Evolutionary conservation across 2,113 vertebrate species (phyloP), one percentile per base, ranked within the genome.

Genomic region (Saccopteryx bilineata): DNA sequence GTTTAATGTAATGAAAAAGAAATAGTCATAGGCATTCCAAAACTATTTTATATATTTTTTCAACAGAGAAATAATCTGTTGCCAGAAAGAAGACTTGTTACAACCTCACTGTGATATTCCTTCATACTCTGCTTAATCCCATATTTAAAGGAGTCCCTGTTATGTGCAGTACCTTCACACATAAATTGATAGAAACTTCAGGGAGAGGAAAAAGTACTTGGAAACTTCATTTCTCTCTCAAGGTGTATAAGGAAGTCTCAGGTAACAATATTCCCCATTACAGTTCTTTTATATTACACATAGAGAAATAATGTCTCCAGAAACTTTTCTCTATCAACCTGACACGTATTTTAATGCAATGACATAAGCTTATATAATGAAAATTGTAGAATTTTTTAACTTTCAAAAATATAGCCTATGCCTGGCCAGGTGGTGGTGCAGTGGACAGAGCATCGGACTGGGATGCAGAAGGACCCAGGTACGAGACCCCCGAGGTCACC

Each of bases 311-410:
- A 24, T n/a, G 31, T 65, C 48, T 75, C 75, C 24, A 68, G 50
- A 85, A 92, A 68, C 26, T 56, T 86, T 66, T 78, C 52, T 86
- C 18, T 69, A 87, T 19, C 31, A 87, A 93, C 31, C 63, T 54
- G 39, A 46, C 63, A 80, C 80, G 54, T 69, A 69, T 60, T 86
- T 93, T 52, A 93, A 26, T 58, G 13, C 33, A 87, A 72, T 72
- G 54, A 93, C 33, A 66, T 48, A 56, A 74, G 26, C 26, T 46
- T 74, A 94, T 71, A 78, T 92, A 65, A 71, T 72, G 18, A 39
- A 93, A 72, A 87, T 18, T 72, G 9, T 14, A 52, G 1, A 17
- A 63, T 7, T 39, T 24, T 33, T 91, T 61, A 72, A 82, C 54
- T 72, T 5, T 50, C 60, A 75, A 75, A 79, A 71, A 31, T 52